Evolutionary conservation across 2,113 vertebrate genomes (phyloP), one percentile per base, ranked within the genome.

Genomic region (Ammospiza nelsoni): DNA sequence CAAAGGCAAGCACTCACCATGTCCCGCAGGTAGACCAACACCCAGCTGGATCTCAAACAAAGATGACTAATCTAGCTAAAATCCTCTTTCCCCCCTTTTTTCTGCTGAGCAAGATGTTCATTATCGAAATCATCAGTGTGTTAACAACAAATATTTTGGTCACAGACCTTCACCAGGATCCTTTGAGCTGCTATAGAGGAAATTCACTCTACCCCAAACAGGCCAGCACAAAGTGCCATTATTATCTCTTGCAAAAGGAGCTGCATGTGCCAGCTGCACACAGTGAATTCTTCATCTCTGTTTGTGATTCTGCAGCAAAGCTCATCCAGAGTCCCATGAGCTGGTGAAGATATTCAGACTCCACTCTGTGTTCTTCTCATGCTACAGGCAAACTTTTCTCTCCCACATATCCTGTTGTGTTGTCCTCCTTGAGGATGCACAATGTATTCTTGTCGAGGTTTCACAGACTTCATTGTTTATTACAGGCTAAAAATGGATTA

Each of bases 371-470:
- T 49, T 95, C 72, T 68, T 96, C 65, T 67, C 33, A 19, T 84
- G 31, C 68, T 92, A 77, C 74, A 0, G 6, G 12, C 63, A 84
- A 92, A 76, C 12, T 17, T 21, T 61, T 68, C 58, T 37, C 84
- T 86, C 49, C 75, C 49, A 66, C 11, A 49, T 29, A 51, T 29
- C 52, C 57, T 92, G 83, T 84, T 55, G 57, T 78, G 59, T 24
- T 67, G 74, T 55, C 87, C 82, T 97, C 77, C 83, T 92, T 76
- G 83, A 68, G 29, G 79, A 84, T 83, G 71, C 73, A 82, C 92
- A 63, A 85, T 31, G 62, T 61, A 77, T 97, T 91, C 86, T 95
- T 94, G 92, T 84, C 95, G 96, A 94, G 89, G 61, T 82, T 86
- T 78, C 80, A 62, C 59, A 90, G 86, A 74, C 51, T 94, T 48